These are phyloP conservation scores for crab-eating macaque (Macaca fascicularis) DNA, from an alignment of 2,113 vertebrate species.

Conservation along the genomic window T2T-MFA8v1.1 NC_088381.1:121541001-121541500, in stretches of 20 bases:
- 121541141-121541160: slow-evolving; percentile 11
- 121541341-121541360: background rate
- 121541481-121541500: background rate
- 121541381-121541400: background rate
- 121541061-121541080: background rate
- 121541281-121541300: background rate
- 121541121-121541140: background rate
- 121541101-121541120: background rate
- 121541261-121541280: background rate
- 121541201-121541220: background rate
- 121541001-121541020: background rate
- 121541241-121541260: background rate
- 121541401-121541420: background rate
- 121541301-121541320: background rate
- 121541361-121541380: background rate
- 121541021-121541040: background rate
- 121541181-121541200: background rate
- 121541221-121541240: background rate
- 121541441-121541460: background rate
- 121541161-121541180: background rate
- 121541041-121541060: background rate
- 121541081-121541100: slow-evolving; percentile 15
- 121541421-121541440: background rate
- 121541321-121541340: background rate
- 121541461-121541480: background rate